Evolutionary conservation across 2,113 vertebrate species (phyloP).

Genomic region (Crotalus horridus): DNA sequence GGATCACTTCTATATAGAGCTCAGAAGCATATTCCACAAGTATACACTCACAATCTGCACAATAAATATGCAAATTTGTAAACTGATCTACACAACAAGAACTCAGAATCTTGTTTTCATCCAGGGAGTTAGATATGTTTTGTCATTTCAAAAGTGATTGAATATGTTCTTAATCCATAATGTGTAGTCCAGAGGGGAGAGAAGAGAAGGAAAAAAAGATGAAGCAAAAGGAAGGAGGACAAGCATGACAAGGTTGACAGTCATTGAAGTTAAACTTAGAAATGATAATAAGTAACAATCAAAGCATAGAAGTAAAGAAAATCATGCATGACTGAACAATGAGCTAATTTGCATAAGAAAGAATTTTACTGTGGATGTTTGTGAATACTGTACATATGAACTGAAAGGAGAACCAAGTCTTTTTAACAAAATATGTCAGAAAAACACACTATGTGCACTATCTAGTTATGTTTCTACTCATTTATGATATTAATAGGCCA

Average conservation of each 20-base stretch:
- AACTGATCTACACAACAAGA: background rate
- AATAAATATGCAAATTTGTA: background rate
- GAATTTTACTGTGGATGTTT: background rate
- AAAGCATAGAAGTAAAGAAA: slow-evolving; percentile 30
- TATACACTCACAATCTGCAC: background rate
- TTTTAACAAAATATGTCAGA: background rate
- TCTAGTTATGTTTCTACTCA: background rate
- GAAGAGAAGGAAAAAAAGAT: background rate
- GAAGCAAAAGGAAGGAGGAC: background rate
- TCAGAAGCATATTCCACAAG: background rate
- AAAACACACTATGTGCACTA: background rate
- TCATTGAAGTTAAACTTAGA: slow-evolving; percentile 16
- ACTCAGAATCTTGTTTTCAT: background rate
- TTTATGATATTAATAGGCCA: background rate
- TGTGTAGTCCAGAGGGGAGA: background rate
- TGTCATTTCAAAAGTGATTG: background rate
- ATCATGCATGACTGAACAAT: background rate
- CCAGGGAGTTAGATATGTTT: background rate
- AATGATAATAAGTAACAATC: slow-evolving; percentile 33
- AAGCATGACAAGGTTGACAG: background rate
- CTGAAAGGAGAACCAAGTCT: background rate
- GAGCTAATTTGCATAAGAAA: background rate
- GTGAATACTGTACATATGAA: background rate
- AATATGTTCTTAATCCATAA: background rate
- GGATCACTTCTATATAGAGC: background rate